Percentiles rank a stretch among this genome's conserved stretches.
These are phyloP conservation scores for Drosophila serrata DNA, from an alignment of 1,140 invertebrate genomes.

Conservation along the genomic window DNA sequence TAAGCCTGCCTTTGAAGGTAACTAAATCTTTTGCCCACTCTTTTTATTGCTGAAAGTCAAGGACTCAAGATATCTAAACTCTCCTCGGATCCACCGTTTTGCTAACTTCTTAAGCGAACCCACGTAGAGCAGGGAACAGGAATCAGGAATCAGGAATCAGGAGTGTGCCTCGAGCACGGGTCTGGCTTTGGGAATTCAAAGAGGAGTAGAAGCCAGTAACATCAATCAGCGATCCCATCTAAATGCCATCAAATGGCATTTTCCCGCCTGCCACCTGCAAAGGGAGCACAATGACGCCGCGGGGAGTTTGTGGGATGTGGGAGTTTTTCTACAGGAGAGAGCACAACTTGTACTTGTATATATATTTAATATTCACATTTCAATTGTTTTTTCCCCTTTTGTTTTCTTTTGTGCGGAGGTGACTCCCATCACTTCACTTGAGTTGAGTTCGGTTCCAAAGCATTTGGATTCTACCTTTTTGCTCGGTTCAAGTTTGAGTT, in stretches of 20 bases:
- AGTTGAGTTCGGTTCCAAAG: no score
- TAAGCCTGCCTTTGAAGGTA: background rate
- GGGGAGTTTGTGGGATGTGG: slow-evolving; percentile 64
- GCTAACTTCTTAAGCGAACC: slow-evolving; percentile 11
- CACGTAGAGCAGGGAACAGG: background rate
- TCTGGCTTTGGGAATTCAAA: slow-evolving; percentile 38
- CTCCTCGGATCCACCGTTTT: slow-evolving; percentile 9
- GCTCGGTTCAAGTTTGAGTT: slow-evolving; percentile 12
- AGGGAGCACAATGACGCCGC: slow-evolving; percentile 73
- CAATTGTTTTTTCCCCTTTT: slow-evolving; percentile 62
- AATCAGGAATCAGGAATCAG: background rate
- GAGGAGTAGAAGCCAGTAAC: slow-evolving; percentile 47
- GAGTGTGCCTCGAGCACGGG: slow-evolving; percentile 2
- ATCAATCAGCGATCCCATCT: slow-evolving; percentile 70
- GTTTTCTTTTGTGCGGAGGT: slow-evolving; percentile 27
- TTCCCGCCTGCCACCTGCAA: slow-evolving; percentile 41
- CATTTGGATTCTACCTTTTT: background rate
- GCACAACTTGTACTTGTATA: slow-evolving; percentile 70
- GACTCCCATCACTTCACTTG: no score
- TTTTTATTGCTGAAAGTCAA: slow-evolving; percentile 1
- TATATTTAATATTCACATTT: slow-evolving; percentile 80
- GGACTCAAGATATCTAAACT: slow-evolving; percentile 3
- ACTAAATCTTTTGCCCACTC: slow-evolving; percentile 1
- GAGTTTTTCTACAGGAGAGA: no score
- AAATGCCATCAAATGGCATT: slow-evolving; percentile 73